These are phyloP conservation scores for Setipinna tenuifilis DNA, from an alignment of 2,797 vertebrate species.

Conservation along the genomic window DNA sequence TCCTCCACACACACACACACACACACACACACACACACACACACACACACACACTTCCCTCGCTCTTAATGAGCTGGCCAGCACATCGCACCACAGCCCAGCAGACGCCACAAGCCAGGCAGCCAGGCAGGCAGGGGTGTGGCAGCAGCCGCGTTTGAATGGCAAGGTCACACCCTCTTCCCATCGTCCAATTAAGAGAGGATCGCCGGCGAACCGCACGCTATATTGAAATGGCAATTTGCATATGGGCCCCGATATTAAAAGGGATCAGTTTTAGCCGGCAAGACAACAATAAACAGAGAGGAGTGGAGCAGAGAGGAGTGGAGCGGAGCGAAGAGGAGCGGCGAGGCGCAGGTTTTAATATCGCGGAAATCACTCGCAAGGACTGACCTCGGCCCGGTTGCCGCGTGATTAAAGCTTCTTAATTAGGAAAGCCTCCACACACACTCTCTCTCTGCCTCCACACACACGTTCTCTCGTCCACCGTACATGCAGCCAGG, in stretches of 20 bases:
- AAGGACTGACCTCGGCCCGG: conserved; percentile 91
- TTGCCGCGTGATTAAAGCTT: conserved; percentile 95
- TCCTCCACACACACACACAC: neutral
- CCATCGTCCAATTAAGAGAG: conserved; percentile 98
- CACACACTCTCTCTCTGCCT: conserved; percentile 79
- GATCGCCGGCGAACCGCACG: conserved; percentile 88
- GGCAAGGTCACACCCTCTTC: conserved; percentile 95
- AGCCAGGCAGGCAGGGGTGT: neutral
- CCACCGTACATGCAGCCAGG: conserved; percentile 72
- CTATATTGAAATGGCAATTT: conserved; percentile 98
- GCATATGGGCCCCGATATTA: conserved; percentile 99
- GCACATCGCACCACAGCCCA: neutral
- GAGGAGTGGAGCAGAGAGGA: conserved; percentile 49
- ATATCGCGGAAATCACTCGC: conserved; percentile 98
- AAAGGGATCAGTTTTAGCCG: conserved; percentile 96
- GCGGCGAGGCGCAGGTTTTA: conserved; percentile 82
- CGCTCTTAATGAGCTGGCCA: neutral
- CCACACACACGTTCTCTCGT: conserved; percentile 79
- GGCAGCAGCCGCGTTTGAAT: conserved; percentile 79
- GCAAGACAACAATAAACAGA: conserved; percentile 92
- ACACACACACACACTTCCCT: neutral
- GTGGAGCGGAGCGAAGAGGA: conserved; percentile 42
- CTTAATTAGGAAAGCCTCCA: conserved; percentile 97
- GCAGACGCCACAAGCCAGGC: neutral
- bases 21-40: neutral